Base-by-base conservation (phyloP, 1,140 invertebrate genomes). In the Meteorus sp. region DNA sequence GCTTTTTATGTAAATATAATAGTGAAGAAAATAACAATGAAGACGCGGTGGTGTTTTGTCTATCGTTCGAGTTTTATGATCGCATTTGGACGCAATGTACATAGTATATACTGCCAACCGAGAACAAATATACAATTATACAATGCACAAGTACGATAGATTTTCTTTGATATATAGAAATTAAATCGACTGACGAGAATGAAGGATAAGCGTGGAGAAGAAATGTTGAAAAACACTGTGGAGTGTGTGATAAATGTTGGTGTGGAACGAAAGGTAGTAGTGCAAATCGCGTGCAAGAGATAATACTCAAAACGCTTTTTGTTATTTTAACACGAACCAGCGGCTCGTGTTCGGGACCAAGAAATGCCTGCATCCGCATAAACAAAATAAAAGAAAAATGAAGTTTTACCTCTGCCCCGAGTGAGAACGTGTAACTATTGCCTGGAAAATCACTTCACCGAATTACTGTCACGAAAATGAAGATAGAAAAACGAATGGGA, bases 341-440 rank as follows among this genome's bases (percentile, higher is more conserved):
- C 72, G 67, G 71, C 63, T 72, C 68, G 70, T 73, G 70, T 76
- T 78, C 71, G 75, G 77, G 77, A 79, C 77, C 76, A 78, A 79
- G 72, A 75, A 71, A 70, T 72, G 67, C 65, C 68, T 71, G 66
- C 68, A 73, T 71, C 63, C 39, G 37, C 48, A 25, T 39, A 39
- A 13, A 22, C 15, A 17, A 22, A n/a, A 39, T 20, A 20, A 25
- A 27, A 29, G 47, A 19, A 29, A 37, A 48, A 48, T 17, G n/a
- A n/a, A n/a, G n/a, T 29, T 23, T 25, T 47, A 29, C 17, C 19
- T 57, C 43, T 57, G 39, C 19, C 15, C 33, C 44, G 13, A 13
- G 25, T 13, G 31, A 20, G 7, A 23, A 23, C 27, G 19, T 15
- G 17, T 13, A 52, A 7, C 15, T 8, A 33, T 15, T 37, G 8